These are phyloP conservation scores for Chrysina gloriosa DNA, from an alignment of 2,888 invertebrate species.

Conservation along the genomic window DNA sequence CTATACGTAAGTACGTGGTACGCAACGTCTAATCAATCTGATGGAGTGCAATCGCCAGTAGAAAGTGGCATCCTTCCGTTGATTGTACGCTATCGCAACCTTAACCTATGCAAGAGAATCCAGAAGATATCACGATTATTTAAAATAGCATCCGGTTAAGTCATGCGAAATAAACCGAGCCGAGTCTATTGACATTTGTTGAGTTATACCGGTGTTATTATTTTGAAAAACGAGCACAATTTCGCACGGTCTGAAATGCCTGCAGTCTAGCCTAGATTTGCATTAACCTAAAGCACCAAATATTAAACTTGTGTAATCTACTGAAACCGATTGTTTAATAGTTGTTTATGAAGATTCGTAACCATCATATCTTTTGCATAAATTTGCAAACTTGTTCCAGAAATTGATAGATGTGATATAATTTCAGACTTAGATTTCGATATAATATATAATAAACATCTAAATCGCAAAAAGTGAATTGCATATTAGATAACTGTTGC, in stretches of 20 bases:
- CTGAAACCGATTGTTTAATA: no score
- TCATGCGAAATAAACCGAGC: conserved; percentile 43
- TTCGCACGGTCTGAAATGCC: not conserved
- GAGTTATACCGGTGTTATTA: not conserved
- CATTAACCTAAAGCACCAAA: no score
- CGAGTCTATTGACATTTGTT: conserved; percentile 1
- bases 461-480: no score
- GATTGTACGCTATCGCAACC: conserved; percentile 50
- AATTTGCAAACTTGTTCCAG: no score
- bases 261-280: no score
- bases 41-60: conserved; percentile 44
- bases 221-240: conserved; percentile 2
- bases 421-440: no score
- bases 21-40: conserved; percentile 41
- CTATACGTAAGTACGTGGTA: not conserved
- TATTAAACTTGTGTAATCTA: no score
- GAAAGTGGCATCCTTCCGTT: conserved; percentile 49
- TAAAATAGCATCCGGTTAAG: conserved; percentile 52
- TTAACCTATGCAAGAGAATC: conserved; percentile 51
- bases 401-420: no score
- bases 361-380: no score
- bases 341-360: no score
- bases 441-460: no score
- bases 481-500: no score
- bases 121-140: conserved; percentile 52